Evolutionary conservation across 2,113 vertebrate species (phyloP), one percentile per base, ranked within the genome.

Genomic region (Elaphurus davidianus): DNA sequence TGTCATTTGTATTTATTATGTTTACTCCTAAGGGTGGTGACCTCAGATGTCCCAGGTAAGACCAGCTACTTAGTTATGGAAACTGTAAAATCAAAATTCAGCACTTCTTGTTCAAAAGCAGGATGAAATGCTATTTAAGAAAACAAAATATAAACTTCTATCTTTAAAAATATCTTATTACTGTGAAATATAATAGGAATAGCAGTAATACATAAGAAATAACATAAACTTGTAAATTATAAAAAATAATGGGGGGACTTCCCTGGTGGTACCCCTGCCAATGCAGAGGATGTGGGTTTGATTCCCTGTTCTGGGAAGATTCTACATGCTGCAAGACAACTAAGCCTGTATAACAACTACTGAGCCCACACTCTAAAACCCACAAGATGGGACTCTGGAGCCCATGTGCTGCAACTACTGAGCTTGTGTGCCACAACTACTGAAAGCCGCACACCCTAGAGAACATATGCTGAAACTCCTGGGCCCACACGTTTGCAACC

Each of bases 401-500:
- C 10, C n/a, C 67, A 12, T 0, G 67, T 23, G 67, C 19, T 12
- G 1, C n/a, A 40, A 3, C 19, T 40, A 23, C 67, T 23, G n/a
- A 71, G n/a, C 67, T 71, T 23, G n/a, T 23, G n/a, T 12, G 67
- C 10, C 19, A 71, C 67, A 40, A 23, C n/a, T 40, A 11, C n/a
- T n/a, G n/a, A n/a, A n/a, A n/a, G n/a, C n/a, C n/a, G n/a, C 67
- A 23, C n/a, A 40, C 19, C 19, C 67, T 23, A 40, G n/a, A 71
- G 19, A 71, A 12, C 67, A 23, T 2, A 40, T n/a, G n/a, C n/a
- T n/a, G n/a, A n/a, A n/a, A n/a, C n/a, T 0, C 2, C 9, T 6
- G 67, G 36, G 67, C n/a, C n/a, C 0, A 0, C n/a, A 23, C 19
- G 0, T 3, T 40, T 71, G 67, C 19, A 6, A n/a, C 67, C 19